A percentile compares a stretch with the other conserved stretches of the same genome.
phyloP scores from a whole-genome alignment of 2,797 vertebrate species.

The Clarias pachynema region DNA sequence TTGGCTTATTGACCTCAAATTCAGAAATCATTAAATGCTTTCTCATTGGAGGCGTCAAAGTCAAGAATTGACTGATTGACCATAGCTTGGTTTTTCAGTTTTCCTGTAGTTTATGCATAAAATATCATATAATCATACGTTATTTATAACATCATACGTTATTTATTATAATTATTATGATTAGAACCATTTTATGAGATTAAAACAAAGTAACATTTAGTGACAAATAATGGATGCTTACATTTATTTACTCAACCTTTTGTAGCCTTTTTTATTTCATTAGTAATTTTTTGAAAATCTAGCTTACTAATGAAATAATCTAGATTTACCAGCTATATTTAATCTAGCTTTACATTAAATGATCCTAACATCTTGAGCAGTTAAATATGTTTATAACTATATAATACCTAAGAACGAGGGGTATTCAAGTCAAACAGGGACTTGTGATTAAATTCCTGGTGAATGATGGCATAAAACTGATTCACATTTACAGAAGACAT shows the following conservation, averaged over 20 bases:
- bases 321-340: too few relatives aligned
- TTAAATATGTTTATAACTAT: background rate
- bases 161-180: background rate
- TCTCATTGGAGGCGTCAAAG: background rate
- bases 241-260: background rate
- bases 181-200: background rate
- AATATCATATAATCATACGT: background rate
- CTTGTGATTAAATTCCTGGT: too few relatives aligned
- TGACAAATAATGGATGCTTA: background rate
- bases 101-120: background rate
- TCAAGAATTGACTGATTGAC: background rate
- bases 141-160: too few relatives aligned
- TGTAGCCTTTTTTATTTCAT: background rate
- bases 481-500: too few relatives aligned
- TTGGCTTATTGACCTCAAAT: background rate
- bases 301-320: too few relatives aligned
- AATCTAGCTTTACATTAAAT: background rate
- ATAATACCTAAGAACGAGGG: background rate
- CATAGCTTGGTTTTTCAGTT: background rate
- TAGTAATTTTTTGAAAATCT: background rate
- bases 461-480: too few relatives aligned
- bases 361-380: background rate
- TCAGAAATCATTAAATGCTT: background rate
- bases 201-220: background rate
- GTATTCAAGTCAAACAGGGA: too few relatives aligned